A percentile compares a stretch with the other conserved stretches of the same genome.
Evolutionary conservation across 2,113 vertebrate species (phyloP).

Genomic region (Forbesichthys agassizii): DNA sequence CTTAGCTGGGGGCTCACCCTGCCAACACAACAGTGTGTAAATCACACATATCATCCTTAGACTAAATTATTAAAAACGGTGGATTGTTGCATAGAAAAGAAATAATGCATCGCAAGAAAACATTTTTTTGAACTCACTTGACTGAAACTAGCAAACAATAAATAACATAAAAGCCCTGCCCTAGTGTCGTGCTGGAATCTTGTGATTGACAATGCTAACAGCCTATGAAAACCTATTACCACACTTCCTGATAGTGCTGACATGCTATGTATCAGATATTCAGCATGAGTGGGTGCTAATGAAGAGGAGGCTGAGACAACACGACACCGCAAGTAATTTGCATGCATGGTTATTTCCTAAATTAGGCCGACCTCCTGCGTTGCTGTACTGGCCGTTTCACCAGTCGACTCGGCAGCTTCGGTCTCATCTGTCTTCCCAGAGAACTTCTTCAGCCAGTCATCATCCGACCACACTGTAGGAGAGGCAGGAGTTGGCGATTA

Average conservation of each 20-base stretch:
- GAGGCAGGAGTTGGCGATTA: not conserved
- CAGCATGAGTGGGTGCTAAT: too few relatives aligned
- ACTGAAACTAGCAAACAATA: too few relatives aligned
- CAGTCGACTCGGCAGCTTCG: constrained; percentile 77
- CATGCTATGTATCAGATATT: too few relatives aligned
- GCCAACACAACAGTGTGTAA: constrained; percentile 1
- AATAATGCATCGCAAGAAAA: not conserved
- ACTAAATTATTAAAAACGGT: not conserved
- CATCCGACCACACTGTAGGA: constrained; percentile 91
- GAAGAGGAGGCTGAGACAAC: not conserved
- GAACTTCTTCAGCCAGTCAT: constrained; percentile 98
- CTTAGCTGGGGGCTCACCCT: constrained; percentile 89
- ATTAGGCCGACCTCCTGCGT: constrained; percentile 78
- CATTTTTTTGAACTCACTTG: not conserved
- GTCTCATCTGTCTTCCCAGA: constrained; percentile 95
- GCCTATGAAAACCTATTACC: too few relatives aligned
- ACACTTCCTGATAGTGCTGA: too few relatives aligned
- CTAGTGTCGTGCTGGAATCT: too few relatives aligned
- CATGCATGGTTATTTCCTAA: too few relatives aligned
- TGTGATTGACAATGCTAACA: too few relatives aligned
- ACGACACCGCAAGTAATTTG: not conserved
- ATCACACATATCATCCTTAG: not conserved
- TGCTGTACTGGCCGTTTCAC: constrained; percentile 71
- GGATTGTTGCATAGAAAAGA: too few relatives aligned
- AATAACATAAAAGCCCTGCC: too few relatives aligned